Conservation (phyloP, 2,888 invertebrate genomes). For the Drosophila eohydei region DNA sequence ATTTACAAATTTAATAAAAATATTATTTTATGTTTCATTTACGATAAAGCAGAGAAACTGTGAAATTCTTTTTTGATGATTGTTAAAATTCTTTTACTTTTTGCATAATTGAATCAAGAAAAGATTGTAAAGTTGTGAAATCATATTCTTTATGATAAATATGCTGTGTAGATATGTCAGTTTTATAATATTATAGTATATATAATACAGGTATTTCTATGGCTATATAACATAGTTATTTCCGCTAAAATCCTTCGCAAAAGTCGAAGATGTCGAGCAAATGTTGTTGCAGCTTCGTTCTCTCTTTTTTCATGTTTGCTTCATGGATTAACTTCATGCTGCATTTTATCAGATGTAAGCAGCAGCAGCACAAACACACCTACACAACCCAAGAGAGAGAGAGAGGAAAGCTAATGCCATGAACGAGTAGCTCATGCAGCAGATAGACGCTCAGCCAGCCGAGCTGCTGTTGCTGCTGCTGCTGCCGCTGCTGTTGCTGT, state of each 20-base stretch:
- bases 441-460: constrained; percentile 33
- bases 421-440: constrained; percentile 36
- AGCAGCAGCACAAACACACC: constrained; percentile 45
- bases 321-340: constrained; percentile 60
- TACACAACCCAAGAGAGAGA: constrained; percentile 15
- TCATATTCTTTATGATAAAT: too few relatives aligned
- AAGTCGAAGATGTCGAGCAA: constrained; percentile 1
- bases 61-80: background rate
- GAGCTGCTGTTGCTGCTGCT: constrained; percentile 8
- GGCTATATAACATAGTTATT: background rate
- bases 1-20: constrained; percentile 39
- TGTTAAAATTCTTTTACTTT: background rate
- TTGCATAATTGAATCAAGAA: background rate
- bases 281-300: constrained; percentile 13
- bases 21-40: background rate
- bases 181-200: background rate
- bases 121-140: background rate
- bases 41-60: background rate
- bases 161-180: too few relatives aligned
- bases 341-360: constrained; percentile 56
- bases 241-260: background rate
- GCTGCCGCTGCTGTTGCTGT: constrained; percentile 29
- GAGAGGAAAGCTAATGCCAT: constrained; percentile 48
- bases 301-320: constrained; percentile 28
- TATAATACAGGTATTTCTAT: background rate